Evolutionary conservation across 2,797 vertebrate species (phyloP), one percentile per base, ranked within the genome.

Genomic region (Mionectes olivaceus): DNA sequence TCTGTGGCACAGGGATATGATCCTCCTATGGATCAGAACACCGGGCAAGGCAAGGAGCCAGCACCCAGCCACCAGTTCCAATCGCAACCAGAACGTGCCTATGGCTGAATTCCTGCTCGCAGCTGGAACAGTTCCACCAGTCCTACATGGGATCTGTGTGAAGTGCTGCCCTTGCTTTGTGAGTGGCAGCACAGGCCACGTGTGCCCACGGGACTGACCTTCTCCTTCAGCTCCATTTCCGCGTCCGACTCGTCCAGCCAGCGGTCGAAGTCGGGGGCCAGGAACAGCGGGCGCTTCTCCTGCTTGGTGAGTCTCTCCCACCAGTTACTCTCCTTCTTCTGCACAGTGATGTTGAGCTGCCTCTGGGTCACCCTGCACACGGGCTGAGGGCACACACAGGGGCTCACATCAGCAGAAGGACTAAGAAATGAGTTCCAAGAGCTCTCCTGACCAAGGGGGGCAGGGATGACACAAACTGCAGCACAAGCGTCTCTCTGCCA

Each of bases 241-340:
- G 99, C 99, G 60, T 99, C 99, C 0, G 99, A 99, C 92, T 99
- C 99, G 2, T 99, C 99, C 92, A 99, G 86, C 99, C 99, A 99
- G 95, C 99, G 99, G 94, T 99, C 99, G 39, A 99, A 99, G 95
- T 99, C 99, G 1, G 99, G 99, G 1, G 97, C 97, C 43, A 99
- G 95, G 95, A 99, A 99, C 57, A 99, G 87, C 0, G 99, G 99
- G 68, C 98, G 99, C 67, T 98, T 99, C 96, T 99, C 99, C 80
- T 99, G 99, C 80, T 97, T 97, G 22, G 98, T 98, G 80, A 99
- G 97, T 49, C 99, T 98, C 63, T 99, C 98, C 99, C 99, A 99
- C 99, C 99, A 99, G 77, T 96, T 98, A 61, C 96, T 97, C 95
- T 98, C 97, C 69, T 98, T 97, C 95, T 99, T 99, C 97, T 95